Evolutionary conservation across 1,140 invertebrate genomes (phyloP).

Genomic region (Drosophila tristis): DNA sequence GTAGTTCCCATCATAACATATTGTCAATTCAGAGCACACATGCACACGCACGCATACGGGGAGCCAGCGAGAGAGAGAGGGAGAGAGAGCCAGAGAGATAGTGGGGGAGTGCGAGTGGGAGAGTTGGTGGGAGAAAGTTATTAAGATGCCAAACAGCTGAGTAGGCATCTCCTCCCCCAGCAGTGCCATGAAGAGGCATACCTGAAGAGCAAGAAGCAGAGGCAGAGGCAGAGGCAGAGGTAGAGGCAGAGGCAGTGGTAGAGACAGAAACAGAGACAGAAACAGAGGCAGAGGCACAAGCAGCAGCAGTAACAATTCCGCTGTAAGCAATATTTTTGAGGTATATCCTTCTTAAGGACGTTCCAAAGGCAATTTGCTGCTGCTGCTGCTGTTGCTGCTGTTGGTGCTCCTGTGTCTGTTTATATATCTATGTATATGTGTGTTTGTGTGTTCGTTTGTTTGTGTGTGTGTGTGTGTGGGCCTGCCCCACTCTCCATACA

Average conservation of each 20-base stretch:
- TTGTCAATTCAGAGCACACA: slow-evolving; percentile 45
- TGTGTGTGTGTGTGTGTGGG: slow-evolving; percentile 31
- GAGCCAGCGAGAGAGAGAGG: not conserved
- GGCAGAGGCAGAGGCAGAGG: slow-evolving; percentile 10
- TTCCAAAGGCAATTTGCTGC: slow-evolving; percentile 83
- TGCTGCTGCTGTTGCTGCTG: slow-evolving; percentile 26
- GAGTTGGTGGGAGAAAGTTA: slow-evolving; percentile 7
- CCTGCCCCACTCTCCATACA: slow-evolving; percentile 1
- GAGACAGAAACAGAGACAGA: slow-evolving; percentile 10
- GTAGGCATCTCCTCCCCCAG: not conserved
- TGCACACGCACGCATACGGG: slow-evolving; percentile 10
- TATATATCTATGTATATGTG: no score
- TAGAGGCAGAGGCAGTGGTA: not conserved
- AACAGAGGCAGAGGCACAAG: slow-evolving; percentile 11
- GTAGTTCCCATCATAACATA: slow-evolving; percentile 41
- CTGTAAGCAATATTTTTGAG: slow-evolving; percentile 75
- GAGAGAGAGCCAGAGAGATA: not conserved
- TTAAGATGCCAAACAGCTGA: slow-evolving; percentile 32
- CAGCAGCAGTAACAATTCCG: slow-evolving; percentile 34
- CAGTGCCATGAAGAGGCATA: slow-evolving; percentile 9
- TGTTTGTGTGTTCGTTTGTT: not conserved
- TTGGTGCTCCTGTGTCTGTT: slow-evolving; percentile 33
- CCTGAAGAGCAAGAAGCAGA: slow-evolving; percentile 37
- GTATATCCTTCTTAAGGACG: slow-evolving; percentile 83
- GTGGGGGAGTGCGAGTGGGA: not conserved